Base-by-base conservation (phyloP, 1,140 invertebrate genomes). In the Heliconius hewitsoni region DNA sequence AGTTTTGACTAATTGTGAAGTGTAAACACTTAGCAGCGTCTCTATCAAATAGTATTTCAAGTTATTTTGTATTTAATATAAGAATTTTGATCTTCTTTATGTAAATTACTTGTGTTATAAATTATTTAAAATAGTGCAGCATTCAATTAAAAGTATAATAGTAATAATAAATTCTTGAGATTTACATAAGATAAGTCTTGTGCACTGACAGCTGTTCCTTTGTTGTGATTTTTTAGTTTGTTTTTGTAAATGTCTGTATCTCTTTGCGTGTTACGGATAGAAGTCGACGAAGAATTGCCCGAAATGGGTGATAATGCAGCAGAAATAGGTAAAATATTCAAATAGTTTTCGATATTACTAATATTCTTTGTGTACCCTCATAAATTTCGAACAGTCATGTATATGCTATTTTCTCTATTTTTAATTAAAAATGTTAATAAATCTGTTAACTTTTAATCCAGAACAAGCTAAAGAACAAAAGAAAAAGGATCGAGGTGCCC, bases 261-360 rank as follows among this genome's bases (percentile, higher is more conserved):
- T 84, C 91, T 95, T 91, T 95, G 94, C 78, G 91, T 94, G 78
- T 88, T 95, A 82, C 87, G 94, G 84, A 89, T 95, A 70, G 93
- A 95, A 94, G 89, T 95, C 77, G 93, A 95, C 86, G 94, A 94
- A 90, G 93, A 94, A 78, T 84, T 93, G 77, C 87, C 89, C 37
- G 93, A 93, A 85, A 93, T 93, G 92, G 89, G 87, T 70, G 90
- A 91, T 78, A 90, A 86, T 90, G 77, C 85, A 74, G 75, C 84
- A 42, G 89, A 91, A 84, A 82, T 83, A 70, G 91, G 91, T 91
- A 84, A 83, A 82, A 71, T 37, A 71, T 23, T 60, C 55, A 19
- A 60, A 9, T 23, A 8, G 11, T 23, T 23, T n/a, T 11, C 19
- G 6, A 1, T 6, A 37, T 37, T 37, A 37, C 6, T 13, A 71